phyloP scores from a whole-genome alignment of 2,888 invertebrate genomes.

The Crossocerus cetratus region DNA sequence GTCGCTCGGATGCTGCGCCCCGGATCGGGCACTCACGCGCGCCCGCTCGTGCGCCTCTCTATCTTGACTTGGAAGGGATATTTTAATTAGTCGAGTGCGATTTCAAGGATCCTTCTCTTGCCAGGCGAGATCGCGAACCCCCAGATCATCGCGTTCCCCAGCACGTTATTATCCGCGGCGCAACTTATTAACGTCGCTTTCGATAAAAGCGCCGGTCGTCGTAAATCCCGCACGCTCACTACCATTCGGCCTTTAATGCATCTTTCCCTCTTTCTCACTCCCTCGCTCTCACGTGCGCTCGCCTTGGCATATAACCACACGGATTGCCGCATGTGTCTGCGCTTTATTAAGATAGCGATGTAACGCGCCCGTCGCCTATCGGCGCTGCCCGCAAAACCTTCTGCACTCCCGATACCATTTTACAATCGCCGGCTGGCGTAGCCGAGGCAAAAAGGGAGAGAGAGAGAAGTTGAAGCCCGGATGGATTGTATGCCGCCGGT shows the following conservation, averaged over 20 bases:
- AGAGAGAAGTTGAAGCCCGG: neutral
- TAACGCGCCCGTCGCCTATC: slow-evolving; percentile 31
- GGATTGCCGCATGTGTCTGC: slow-evolving; percentile 59
- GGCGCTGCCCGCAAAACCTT: slow-evolving; percentile 6
- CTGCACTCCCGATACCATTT: slow-evolving; percentile 31
- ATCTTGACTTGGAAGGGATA: slow-evolving; percentile 2
- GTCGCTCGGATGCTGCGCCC: neutral
- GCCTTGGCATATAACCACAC: slow-evolving; percentile 55
- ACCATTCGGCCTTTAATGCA: slow-evolving; percentile 58
- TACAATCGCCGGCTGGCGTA: slow-evolving; percentile 30
- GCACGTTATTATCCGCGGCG: slow-evolving; percentile 34
- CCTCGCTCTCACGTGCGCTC: no score
- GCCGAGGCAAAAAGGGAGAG: neutral
- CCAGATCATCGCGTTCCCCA: slow-evolving; percentile 21
- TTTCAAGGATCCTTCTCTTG: neutral
- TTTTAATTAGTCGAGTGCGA: slow-evolving; percentile 4
- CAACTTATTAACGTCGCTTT: slow-evolving; percentile 43
- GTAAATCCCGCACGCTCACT: slow-evolving; percentile 36
- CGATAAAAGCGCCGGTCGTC: slow-evolving; percentile 25
- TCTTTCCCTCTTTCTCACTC: slow-evolving; percentile 22
- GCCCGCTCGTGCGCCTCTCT: neutral
- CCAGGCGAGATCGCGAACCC: no score
- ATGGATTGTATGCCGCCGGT: slow-evolving; percentile 23
- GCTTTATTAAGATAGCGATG: slow-evolving; percentile 68
- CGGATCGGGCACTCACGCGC: neutral